Percentiles rank a stretch among this genome's conserved stretches.
These are phyloP conservation scores for Norana najaformis DNA, from an alignment of 2,888 invertebrate genomes.

Conservation along the genomic window DNA sequence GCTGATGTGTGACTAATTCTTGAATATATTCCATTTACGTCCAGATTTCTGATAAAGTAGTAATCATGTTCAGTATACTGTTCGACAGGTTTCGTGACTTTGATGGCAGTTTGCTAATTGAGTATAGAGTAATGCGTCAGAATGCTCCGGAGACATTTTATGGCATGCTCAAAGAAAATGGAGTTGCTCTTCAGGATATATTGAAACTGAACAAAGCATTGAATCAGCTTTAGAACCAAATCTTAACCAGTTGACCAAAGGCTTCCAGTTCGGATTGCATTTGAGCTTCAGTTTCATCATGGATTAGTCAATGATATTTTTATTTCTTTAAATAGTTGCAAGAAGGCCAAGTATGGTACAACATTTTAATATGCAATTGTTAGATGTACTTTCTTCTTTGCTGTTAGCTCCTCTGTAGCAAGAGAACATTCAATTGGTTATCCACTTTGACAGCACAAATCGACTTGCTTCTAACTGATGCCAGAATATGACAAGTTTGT, in stretches of 20 bases:
- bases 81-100: constrained; percentile 32
- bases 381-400: too few relatives aligned
- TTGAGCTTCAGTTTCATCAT: neutral
- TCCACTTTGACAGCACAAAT: too few relatives aligned
- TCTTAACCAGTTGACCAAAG: neutral
- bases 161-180: constrained; percentile 42
- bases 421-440: too few relatives aligned
- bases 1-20: neutral
- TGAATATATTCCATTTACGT: neutral
- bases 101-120: constrained; percentile 35
- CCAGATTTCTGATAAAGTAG: neutral
- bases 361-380: neutral
- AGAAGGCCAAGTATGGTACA: neutral
- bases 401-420: too few relatives aligned
- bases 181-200: constrained; percentile 33
- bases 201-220: constrained; percentile 32
- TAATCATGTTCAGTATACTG: neutral
- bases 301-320: neutral
- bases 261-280: too few relatives aligned
- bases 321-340: neutral
- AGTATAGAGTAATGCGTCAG: constrained; percentile 42
- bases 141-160: constrained; percentile 54
- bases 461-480: too few relatives aligned
- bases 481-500: too few relatives aligned
- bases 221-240: constrained; percentile 30